phyloP scores from a whole-genome alignment of 2,113 vertebrate species.

The Percopsis transmontana region DNA sequence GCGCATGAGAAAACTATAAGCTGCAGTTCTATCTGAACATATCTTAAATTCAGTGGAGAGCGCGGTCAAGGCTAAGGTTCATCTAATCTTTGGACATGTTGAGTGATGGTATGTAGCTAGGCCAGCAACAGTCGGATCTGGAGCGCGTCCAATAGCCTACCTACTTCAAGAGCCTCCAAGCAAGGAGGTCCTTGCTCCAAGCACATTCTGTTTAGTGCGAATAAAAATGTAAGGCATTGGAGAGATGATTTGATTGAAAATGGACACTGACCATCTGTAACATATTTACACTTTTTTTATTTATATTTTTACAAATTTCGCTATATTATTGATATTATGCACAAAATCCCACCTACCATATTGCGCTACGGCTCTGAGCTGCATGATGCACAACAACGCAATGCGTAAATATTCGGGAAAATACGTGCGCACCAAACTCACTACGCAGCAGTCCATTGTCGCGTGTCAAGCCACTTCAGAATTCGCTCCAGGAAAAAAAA shows the following conservation, averaged over 20 bases:
- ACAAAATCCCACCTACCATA: constrained; percentile 39
- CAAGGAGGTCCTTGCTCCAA: neutral
- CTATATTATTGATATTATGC: neutral
- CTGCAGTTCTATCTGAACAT: neutral
- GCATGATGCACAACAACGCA: constrained; percentile 42
- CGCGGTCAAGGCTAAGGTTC: constrained; percentile 11
- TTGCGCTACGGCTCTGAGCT: constrained; percentile 32
- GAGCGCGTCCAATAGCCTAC: neutral
- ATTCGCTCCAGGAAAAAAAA: neutral
- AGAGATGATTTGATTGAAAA: too few relatives aligned
- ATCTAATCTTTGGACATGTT: constrained; percentile 29
- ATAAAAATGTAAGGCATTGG: too few relatives aligned
- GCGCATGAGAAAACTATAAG: neutral
- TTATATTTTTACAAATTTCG: too few relatives aligned
- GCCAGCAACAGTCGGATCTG: neutral
- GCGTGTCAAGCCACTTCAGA: constrained; percentile 12
- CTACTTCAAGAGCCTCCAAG: neutral
- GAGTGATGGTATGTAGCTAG: constrained; percentile 40
- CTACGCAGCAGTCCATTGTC: constrained; percentile 45
- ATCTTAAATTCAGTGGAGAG: neutral
- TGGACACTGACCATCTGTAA: too few relatives aligned
- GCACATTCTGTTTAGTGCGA: too few relatives aligned
- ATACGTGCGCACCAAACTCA: constrained; percentile 2
- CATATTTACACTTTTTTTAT: too few relatives aligned
- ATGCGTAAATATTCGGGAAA: constrained; percentile 38